Conservation (phyloP, 2,797 vertebrate genomes). For the Lutjanus campechanus region DNA sequence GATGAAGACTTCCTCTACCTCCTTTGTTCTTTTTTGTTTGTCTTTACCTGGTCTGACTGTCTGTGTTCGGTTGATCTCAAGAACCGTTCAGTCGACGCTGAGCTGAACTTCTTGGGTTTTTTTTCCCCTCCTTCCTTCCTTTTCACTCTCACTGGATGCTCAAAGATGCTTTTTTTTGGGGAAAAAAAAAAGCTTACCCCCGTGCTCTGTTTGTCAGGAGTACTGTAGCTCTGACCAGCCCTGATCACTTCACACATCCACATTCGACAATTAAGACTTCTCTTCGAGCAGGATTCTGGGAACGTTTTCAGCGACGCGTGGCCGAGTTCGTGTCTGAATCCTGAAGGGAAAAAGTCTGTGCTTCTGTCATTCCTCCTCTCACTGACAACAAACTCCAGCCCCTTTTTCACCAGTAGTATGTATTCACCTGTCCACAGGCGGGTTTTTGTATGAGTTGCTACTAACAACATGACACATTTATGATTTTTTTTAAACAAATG, state of each 20-base stretch:
- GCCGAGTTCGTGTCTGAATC: conserved; percentile 46
- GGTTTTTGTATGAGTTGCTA: conserved; percentile 85
- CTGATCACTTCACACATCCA: conserved; percentile 36
- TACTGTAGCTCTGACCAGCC: conserved; percentile 25
- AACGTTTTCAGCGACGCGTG: conserved; percentile 18
- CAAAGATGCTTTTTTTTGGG: conserved; percentile 55
- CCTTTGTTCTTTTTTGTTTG: conserved; percentile 60
- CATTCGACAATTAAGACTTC: conserved; percentile 50
- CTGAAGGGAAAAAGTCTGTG: conserved; percentile 48
- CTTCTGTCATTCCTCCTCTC: conserved; percentile 46
- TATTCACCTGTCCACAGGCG: conserved; percentile 75
- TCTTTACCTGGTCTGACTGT: conserved; percentile 47
- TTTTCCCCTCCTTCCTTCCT: conserved; percentile 4
- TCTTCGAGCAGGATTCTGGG: conserved; percentile 45
- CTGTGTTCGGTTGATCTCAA: conserved; percentile 53
- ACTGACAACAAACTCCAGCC: conserved; percentile 58
- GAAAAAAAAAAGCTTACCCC: not conserved
- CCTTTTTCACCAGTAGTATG: conserved; percentile 74
- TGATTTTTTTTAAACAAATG: conserved; percentile 84
- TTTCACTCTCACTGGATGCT: conserved; percentile 47
- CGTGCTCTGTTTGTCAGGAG: conserved; percentile 27
- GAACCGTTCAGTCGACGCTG: conserved; percentile 32
- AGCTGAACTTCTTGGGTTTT: conserved; percentile 36
- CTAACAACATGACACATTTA: conserved; percentile 90
- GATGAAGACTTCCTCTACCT: conserved; percentile 80